Conservation (phyloP, 1,140 invertebrate species). For the Formica selysi region DNA sequence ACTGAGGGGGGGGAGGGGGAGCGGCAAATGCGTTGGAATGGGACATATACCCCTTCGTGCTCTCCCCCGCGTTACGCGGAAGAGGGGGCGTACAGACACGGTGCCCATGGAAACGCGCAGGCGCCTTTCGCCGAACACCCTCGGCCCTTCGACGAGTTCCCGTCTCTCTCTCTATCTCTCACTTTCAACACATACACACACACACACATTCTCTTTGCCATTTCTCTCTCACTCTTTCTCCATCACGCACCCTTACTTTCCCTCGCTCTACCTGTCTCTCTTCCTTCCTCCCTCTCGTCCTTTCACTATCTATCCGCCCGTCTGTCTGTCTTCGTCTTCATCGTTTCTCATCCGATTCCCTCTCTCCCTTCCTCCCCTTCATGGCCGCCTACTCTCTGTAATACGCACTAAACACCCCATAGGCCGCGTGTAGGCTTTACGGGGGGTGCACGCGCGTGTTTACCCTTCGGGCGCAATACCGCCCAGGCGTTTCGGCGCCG, state of each 20-base stretch:
- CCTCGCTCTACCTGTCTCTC: constrained; percentile 41
- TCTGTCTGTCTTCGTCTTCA: constrained; percentile 58
- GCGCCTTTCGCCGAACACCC: constrained; percentile 74
- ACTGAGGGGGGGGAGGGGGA: constrained; percentile 74
- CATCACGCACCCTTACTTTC: constrained; percentile 66
- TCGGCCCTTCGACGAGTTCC: constrained; percentile 78
- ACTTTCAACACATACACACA: constrained; percentile 1
- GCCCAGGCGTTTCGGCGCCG: constrained; percentile 55
- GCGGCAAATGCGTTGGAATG: constrained; percentile 74
- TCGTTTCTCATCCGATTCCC: constrained; percentile 58
- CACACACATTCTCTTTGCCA: constrained; percentile 15
- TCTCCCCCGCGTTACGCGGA: constrained; percentile 57
- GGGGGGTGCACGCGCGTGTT: constrained; percentile 75
- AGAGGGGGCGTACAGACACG: constrained; percentile 81
- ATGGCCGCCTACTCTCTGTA: constrained; percentile 78
- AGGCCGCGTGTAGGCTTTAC: constrained; percentile 75
- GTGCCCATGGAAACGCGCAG: constrained; percentile 84
- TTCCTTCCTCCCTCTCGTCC: constrained; percentile 37
- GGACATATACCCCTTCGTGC: constrained; percentile 72
- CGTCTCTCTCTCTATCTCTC: constrained; percentile 65
- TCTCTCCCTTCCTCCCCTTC: constrained; percentile 48
- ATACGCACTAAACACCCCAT: constrained; percentile 84
- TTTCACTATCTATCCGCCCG: constrained; percentile 39
- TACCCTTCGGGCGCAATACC: constrained; percentile 64
- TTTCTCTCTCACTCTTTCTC: constrained; percentile 54